Evolutionary conservation across 1,140 invertebrate genomes (phyloP).

Genomic region (Leptinotarsa defecta): DNA sequence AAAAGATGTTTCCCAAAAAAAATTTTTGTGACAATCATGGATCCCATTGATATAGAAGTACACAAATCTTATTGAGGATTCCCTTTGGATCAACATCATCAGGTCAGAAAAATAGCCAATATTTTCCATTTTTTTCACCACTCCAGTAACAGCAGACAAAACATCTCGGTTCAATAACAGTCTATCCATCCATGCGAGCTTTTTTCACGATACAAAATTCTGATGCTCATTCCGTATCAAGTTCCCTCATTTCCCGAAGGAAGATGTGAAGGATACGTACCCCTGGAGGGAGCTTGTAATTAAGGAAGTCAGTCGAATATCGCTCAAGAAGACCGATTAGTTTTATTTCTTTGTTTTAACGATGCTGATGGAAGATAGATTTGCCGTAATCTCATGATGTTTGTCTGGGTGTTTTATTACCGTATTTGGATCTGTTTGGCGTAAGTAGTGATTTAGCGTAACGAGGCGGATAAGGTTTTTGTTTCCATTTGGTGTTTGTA

Average conservation of each 20-base stretch:
- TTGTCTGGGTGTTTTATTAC: conserved; percentile 23
- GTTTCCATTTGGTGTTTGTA: too few relatives aligned
- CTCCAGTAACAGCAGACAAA: not conserved
- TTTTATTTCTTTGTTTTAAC: conserved; percentile 26
- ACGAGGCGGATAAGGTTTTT: not conserved
- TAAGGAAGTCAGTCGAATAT: conserved; percentile 30
- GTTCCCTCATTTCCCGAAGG: conserved; percentile 14
- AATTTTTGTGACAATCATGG: too few relatives aligned
- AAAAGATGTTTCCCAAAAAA: too few relatives aligned
- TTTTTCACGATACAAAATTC: not conserved
- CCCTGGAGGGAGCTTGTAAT: conserved; percentile 19
- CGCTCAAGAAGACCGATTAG: conserved; percentile 24
- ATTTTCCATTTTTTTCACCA: too few relatives aligned
- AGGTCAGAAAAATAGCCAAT: too few relatives aligned
- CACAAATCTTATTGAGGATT: too few relatives aligned
- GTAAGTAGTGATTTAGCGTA: not conserved
- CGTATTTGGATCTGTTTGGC: not conserved
- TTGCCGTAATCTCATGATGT: conserved; percentile 24
- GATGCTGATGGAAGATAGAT: conserved; percentile 28
- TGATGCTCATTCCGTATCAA: conserved; percentile 6
- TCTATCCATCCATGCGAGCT: not conserved
- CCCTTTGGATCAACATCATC: too few relatives aligned
- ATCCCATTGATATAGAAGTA: too few relatives aligned
- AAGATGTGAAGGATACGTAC: conserved; percentile 6
- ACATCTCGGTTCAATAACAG: not conserved